Percentiles rank a stretch among this genome's conserved stretches.
Evolutionary conservation across 2,888 invertebrate genomes (phyloP).

Genomic region (Chaetogeoica ovagalla): DNA sequence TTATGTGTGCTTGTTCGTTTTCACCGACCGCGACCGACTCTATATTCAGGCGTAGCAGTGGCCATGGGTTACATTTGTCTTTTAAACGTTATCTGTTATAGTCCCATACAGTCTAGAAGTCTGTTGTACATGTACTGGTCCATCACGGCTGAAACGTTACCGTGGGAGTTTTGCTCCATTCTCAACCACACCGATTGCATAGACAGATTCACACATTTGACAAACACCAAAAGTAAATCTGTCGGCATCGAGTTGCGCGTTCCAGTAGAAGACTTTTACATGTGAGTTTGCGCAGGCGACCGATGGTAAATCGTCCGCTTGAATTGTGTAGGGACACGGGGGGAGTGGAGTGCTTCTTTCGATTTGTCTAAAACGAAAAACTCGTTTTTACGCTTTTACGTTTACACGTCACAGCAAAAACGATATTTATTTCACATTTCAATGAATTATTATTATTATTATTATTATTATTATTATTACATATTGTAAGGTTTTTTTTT

Average conservation of each 20-base stretch:
- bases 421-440: too few species aligned
- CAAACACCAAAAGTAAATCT: neutral
- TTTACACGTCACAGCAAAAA: too few species aligned
- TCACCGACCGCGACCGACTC: neutral
- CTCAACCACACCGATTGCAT: constrained; percentile 6
- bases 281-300: neutral
- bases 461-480: too few species aligned
- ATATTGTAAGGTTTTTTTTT: neutral
- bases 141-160: neutral
- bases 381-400: too few species aligned
- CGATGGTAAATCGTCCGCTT: too few species aligned
- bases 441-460: too few species aligned
- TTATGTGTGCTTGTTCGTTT: neutral
- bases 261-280: constrained; percentile 16
- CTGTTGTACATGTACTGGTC: constrained; percentile 28
- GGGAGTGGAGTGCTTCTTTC: too few species aligned
- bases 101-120: constrained; percentile 44
- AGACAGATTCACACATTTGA: neutral
- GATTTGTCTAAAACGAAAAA: too few species aligned
- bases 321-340: too few species aligned
- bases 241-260: constrained; percentile 25
- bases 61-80: constrained; percentile 46
- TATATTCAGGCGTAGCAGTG: constrained; percentile 25
- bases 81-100: constrained; percentile 41
- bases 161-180: neutral